Percentiles rank a stretch among this genome's conserved stretches.
phyloP scores from a whole-genome alignment of 2,888 invertebrate genomes.

The Stegophylla sp. region DNA sequence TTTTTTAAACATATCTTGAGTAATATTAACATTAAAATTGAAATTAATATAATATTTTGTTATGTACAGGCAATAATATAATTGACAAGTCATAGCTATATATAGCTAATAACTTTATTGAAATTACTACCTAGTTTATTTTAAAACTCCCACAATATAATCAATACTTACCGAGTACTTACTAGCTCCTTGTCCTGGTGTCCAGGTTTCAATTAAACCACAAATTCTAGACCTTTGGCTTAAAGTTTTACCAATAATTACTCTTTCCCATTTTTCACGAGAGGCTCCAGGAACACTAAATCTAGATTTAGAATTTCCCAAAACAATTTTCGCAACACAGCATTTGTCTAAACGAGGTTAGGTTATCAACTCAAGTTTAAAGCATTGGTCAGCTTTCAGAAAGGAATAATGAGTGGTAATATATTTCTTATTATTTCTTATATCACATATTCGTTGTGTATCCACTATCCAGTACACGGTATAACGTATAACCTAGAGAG shows the following conservation, averaged over 20 bases:
- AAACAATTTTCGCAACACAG: neutral
- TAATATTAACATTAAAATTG: neutral
- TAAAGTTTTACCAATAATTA: slow-evolving; percentile 1
- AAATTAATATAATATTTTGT: no score
- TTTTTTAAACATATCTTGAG: slow-evolving; percentile 10
- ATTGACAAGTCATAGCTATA: neutral
- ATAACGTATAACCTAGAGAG: no score
- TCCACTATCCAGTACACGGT: no score
- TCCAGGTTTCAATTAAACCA: slow-evolving; percentile 10
- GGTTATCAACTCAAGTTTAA: no score
- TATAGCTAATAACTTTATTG: neutral
- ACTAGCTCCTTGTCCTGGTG: slow-evolving; percentile 1
- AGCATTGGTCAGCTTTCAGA: no score
- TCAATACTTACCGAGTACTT: neutral
- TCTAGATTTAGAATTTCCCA: neutral
- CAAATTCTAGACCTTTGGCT: neutral
- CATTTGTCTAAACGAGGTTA: neutral
- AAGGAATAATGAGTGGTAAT: no score
- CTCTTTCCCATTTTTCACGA: slow-evolving; percentile 6
- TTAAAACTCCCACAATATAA: neutral
- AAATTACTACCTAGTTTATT: neutral
- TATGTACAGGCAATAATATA: no score
- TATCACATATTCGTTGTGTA: no score
- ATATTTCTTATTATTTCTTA: no score
- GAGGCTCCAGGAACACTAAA: neutral